A percentile compares a stretch with the other conserved stretches of the same genome.
Conservation (phyloP, 2,113 vertebrate species). For the Peucedramus taeniatus region DNA sequence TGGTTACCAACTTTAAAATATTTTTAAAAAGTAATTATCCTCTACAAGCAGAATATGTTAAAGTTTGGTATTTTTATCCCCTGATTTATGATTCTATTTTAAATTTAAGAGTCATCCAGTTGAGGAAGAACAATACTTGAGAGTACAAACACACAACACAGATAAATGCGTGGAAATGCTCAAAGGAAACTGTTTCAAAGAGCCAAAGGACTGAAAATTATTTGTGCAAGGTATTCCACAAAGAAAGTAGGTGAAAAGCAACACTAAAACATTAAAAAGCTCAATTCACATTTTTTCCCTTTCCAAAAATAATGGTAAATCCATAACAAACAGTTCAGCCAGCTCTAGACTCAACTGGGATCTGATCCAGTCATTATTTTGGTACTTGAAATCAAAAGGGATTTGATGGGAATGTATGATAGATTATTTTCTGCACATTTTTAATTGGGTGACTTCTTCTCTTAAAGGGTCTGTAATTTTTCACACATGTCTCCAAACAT, state of each 20-base stretch:
- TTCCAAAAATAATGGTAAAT: conserved; percentile 13
- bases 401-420: conserved; percentile 41
- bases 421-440: conserved; percentile 43
- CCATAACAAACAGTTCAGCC: conserved; percentile 11
- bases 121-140: background rate
- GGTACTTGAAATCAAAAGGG: conserved; percentile 40
- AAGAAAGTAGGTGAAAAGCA: background rate
- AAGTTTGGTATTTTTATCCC: background rate
- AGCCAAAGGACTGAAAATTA: background rate
- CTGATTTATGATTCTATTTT: conserved; percentile 15
- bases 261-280: background rate
- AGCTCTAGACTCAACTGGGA: background rate
- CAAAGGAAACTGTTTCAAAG: background rate
- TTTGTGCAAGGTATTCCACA: background rate
- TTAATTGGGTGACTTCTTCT: conserved; percentile 47
- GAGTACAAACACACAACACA: background rate
- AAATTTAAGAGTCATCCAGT: background rate
- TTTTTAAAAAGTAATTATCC: background rate
- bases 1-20: background rate
- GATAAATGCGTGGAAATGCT: background rate
- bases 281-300: background rate
- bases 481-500: conserved; percentile 52
- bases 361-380: conserved; percentile 41
- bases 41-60: background rate
- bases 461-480: conserved; percentile 54